These are phyloP conservation scores for Drosophila fungiperda DNA, from an alignment of 2,888 invertebrate genomes.

Conservation along the genomic window DNA sequence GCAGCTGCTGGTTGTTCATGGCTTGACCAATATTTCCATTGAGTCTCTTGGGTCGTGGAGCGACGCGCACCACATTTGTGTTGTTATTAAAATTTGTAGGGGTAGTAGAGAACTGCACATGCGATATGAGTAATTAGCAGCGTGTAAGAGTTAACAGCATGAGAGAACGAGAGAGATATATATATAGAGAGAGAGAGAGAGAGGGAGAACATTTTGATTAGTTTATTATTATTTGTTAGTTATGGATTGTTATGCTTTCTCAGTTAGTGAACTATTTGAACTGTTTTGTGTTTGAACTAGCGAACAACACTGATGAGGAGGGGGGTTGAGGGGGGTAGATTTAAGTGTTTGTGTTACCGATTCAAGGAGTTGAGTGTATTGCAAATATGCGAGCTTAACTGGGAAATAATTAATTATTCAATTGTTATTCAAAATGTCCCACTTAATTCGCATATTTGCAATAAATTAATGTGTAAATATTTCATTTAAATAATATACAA, in stretches of 20 bases:
- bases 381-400: conserved; percentile 29
- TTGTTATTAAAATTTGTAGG: conserved; percentile 88
- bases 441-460: conserved; percentile 35
- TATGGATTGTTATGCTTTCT: conserved; percentile 7
- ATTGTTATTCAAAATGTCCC: background rate
- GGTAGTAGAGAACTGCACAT: conserved; percentile 84
- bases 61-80: conserved; percentile 86
- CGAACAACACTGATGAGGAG: conserved; percentile 50
- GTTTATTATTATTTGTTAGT: conserved; percentile 46
- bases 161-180: conserved; percentile 28
- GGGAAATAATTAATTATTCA: background rate
- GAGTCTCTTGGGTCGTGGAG: conserved; percentile 85
- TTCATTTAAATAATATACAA: conserved; percentile 17
- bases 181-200: conserved; percentile 15
- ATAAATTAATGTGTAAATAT: conserved; percentile 7
- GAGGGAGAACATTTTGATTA: conserved; percentile 52
- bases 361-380: background rate
- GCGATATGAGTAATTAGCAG: conserved; percentile 12
- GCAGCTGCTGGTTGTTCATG: conserved; percentile 83
- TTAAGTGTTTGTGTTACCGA: background rate
- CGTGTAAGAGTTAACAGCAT: conserved; percentile 3
- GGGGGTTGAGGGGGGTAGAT: background rate
- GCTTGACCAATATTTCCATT: conserved; percentile 84
- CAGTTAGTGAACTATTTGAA: conserved; percentile 30
- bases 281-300: conserved; percentile 31